Evolutionary conservation across 2,888 invertebrate genomes (phyloP).

Genomic region (Argynnis bischoffii): DNA sequence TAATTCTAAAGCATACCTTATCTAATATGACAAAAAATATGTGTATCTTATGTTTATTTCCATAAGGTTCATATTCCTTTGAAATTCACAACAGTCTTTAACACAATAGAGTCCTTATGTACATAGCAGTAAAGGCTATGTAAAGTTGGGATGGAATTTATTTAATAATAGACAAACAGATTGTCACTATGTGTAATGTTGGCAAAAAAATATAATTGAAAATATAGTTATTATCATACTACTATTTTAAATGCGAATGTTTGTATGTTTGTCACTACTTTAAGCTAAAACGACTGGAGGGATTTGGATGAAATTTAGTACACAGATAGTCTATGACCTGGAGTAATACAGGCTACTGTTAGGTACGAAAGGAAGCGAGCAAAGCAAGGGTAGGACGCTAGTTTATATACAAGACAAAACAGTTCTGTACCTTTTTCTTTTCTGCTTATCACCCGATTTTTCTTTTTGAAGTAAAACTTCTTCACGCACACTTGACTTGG

Average conservation of each 20-base stretch:
- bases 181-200: conserved; percentile 52
- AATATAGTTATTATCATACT: too few relatives aligned
- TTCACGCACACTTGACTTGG: too few relatives aligned
- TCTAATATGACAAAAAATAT: background rate
- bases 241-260: too few relatives aligned
- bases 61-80: background rate
- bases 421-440: too few relatives aligned
- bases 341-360: too few relatives aligned
- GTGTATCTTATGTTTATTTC: background rate
- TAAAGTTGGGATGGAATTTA: conserved; percentile 44
- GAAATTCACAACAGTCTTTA: background rate
- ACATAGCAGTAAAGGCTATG: conserved; percentile 14
- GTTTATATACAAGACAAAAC: too few relatives aligned
- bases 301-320: too few relatives aligned
- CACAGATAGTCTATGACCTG: too few relatives aligned
- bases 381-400: too few relatives aligned
- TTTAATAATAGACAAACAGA: conserved; percentile 65
- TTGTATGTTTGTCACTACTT: background rate
- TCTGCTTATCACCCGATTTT: too few relatives aligned
- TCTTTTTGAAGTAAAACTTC: too few relatives aligned
- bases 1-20: conserved; percentile 13
- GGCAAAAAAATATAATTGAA: conserved; percentile 28
- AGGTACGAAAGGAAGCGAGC: too few relatives aligned
- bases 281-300: background rate
- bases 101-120: conserved; percentile 22